Evolutionary conservation across 2,888 invertebrate genomes (phyloP), one percentile per base, ranked within the genome.

Genomic region (Melolontha melolontha): DNA sequence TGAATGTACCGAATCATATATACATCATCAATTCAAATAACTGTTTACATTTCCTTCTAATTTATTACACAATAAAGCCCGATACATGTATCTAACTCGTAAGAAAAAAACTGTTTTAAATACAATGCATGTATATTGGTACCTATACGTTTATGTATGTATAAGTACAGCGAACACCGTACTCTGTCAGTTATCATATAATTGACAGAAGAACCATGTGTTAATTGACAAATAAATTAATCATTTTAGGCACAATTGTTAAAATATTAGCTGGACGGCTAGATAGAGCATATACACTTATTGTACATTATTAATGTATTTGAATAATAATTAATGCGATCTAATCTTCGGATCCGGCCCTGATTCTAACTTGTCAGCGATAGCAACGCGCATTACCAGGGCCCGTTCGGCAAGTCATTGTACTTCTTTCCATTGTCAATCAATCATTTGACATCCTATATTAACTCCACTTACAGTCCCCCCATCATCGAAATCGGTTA

Each of bases 361-460:
- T 70, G 70, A 29, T 51, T 44, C 39, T 17, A 63, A 63, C 64
- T 51, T 49, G 66, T 67, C 66, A 64, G 57, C 52, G 70, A 70
- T 59, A 55, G 65, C 65, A 67, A 54, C 67, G 57, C 68, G 67
- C 71, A 72, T 71, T 70, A 72, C 17, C 50, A 63, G 66, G 68
- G 14, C 59, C 17, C 59, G 42, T 29, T 66, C 64, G 66, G 72
- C 73, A 72, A 73, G 73, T 73, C 73, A 73, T 71, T 68, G 67
- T 69, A 71, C 68, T 40, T 72, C 72, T 52, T 73, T 66, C 70
- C 65, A 68, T 70, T 70, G 70, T 70, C 70, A 71, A 69, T 70
- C 73, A 71, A 71, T 73, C 73, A 73, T 66, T 68, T 67, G 72
- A 68, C 70, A 69, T 69, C 69, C 62, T 65, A 66, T 71, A 72